Evolutionary conservation across 2,113 vertebrate species (phyloP).

Genomic region (Elanoides forficatus): DNA sequence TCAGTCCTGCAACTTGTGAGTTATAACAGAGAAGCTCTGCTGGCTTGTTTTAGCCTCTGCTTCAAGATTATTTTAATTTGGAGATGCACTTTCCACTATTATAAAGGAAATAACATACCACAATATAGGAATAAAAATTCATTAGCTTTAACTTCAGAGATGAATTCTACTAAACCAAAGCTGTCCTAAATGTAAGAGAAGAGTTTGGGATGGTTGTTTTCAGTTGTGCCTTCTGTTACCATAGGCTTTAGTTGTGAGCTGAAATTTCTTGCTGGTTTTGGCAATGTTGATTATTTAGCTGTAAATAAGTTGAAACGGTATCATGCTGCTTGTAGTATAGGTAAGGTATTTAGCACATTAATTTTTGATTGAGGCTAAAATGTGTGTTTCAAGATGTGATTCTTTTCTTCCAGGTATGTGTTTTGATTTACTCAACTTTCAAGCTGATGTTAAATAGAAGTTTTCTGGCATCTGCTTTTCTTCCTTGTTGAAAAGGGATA

Average conservation of each 20-base stretch:
- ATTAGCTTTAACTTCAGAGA: not conserved
- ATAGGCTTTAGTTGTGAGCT: not conserved
- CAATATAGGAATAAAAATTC: not conserved
- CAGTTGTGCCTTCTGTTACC: not conserved
- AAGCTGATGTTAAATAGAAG: conserved; percentile 36
- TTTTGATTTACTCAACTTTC: conserved; percentile 44
- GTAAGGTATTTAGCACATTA: not conserved
- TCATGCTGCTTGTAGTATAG: not conserved
- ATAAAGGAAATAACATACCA: not conserved
- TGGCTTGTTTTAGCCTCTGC: not conserved
- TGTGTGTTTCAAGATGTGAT: conserved; percentile 32
- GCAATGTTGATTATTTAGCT: not conserved
- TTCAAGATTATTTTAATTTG: not conserved
- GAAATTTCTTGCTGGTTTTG: not conserved
- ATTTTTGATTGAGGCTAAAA: not conserved
- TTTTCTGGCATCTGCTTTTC: conserved; percentile 37
- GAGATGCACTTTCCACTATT: not conserved
- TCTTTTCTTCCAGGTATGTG: conserved; percentile 49
- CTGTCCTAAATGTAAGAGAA: not conserved
- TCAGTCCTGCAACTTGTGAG: not conserved
- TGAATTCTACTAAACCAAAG: not conserved
- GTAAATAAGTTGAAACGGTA: not conserved
- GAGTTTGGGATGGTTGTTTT: not conserved
- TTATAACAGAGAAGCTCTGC: not conserved
- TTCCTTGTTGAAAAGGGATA: not conserved